A percentile compares a stretch with the other conserved stretches of the same genome.
These are phyloP conservation scores for Pseudomyrmex gracilis DNA, from an alignment of 1,140 invertebrate species.

Conservation along the genomic window DNA sequence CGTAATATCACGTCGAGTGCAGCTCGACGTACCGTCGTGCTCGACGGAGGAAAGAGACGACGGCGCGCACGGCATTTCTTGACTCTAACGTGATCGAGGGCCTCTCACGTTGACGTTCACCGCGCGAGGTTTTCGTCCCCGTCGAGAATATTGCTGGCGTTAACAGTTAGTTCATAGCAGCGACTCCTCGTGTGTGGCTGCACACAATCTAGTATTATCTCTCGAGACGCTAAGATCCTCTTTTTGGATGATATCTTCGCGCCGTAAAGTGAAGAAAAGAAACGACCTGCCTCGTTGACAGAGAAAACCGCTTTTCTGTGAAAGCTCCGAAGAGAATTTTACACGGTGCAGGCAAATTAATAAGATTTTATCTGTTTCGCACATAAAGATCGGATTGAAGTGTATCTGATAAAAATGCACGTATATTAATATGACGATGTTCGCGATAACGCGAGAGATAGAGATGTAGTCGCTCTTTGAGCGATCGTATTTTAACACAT, in stretches of 20 bases:
- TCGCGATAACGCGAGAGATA: not conserved
- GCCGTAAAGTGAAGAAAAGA: slow-evolving; percentile 22
- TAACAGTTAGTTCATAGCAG: slow-evolving; percentile 69
- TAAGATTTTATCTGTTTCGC: not conserved
- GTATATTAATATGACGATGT: not conserved
- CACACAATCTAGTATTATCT: slow-evolving; percentile 34
- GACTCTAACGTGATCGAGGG: slow-evolving; percentile 78
- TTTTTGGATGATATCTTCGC: slow-evolving; percentile 1
- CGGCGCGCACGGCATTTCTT: slow-evolving; percentile 65
- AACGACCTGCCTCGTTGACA: not conserved
- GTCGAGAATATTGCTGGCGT: slow-evolving; percentile 69
- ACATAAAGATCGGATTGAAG: not conserved
- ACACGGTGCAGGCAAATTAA: too few relatives aligned
- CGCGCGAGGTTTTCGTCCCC: slow-evolving; percentile 56
- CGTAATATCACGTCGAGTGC: slow-evolving; percentile 68
- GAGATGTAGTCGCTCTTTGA: not conserved
- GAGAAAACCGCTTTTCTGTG: not conserved
- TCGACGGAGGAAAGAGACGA: slow-evolving; percentile 62
- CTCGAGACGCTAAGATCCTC: not conserved
- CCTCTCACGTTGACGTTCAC: slow-evolving; percentile 70
- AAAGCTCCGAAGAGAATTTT: not conserved
- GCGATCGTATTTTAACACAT: not conserved
- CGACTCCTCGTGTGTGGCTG: not conserved
- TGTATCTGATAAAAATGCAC: not conserved
- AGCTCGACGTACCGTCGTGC: slow-evolving; percentile 61